phyloP scores from a whole-genome alignment of 2,888 invertebrate genomes.

The Hedychridium roseum region DNA sequence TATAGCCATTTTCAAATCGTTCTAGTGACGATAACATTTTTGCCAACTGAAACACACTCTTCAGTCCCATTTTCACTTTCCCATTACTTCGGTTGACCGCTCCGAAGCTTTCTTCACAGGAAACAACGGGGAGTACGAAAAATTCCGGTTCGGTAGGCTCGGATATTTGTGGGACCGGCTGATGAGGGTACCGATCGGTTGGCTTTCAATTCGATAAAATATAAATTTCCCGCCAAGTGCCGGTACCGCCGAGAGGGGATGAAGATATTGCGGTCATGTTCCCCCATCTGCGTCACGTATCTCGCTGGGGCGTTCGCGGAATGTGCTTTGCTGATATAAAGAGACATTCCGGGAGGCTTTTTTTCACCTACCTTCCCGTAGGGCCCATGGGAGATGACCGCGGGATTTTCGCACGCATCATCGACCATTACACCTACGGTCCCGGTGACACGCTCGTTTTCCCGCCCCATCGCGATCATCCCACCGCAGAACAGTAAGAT shows the following conservation, averaged over 20 bases:
- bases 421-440: slow-evolving; percentile 32
- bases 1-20: no score
- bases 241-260: slow-evolving; percentile 31
- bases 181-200: no score
- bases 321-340: slow-evolving; percentile 36
- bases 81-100: no score
- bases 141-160: no score
- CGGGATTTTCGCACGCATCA: slow-evolving; percentile 27
- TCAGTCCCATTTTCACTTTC: no score
- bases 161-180: no score
- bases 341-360: slow-evolving; percentile 38
- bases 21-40: no score
- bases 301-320: slow-evolving; percentile 21
- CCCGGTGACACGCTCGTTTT: slow-evolving; percentile 34
- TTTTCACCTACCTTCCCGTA: slow-evolving; percentile 31
- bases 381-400: slow-evolving; percentile 41
- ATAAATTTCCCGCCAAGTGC: slow-evolving; percentile 35
- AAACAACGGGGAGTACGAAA: no score
- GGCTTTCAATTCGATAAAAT: slow-evolving; percentile 41
- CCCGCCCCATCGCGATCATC: no score
- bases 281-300: slow-evolving; percentile 47
- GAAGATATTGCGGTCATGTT: slow-evolving; percentile 49
- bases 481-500: no score
- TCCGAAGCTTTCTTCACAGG: no score
- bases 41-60: no score